Evolutionary conservation across 2,888 invertebrate genomes (phyloP).

Genomic region (Copidosoma aretas): DNA sequence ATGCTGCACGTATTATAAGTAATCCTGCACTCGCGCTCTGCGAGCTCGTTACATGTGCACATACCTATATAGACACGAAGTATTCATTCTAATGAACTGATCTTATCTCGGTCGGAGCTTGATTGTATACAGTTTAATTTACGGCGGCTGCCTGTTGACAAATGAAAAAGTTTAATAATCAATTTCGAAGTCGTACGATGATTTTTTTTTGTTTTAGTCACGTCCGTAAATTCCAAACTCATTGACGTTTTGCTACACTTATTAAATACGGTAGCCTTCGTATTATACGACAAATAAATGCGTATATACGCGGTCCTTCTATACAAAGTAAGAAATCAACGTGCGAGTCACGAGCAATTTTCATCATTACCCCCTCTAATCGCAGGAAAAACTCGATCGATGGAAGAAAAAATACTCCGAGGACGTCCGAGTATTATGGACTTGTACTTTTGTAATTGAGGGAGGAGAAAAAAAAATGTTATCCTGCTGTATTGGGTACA

Average conservation of each 20-base stretch:
- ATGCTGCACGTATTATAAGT: not conserved
- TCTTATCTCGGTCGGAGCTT: conserved; percentile 20
- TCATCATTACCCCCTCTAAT: not conserved
- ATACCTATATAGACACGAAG: conserved; percentile 1
- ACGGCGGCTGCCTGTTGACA: conserved; percentile 26
- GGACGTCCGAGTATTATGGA: not conserved
- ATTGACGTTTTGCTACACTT: not conserved
- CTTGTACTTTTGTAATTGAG: conserved; percentile 15
- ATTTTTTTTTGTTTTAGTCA: conserved; percentile 8
- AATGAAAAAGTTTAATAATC: conserved; percentile 26
- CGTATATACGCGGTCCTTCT: not conserved
- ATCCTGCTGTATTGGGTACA: conserved; percentile 1
- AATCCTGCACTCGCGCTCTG: not conserved
- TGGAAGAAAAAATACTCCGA: not conserved
- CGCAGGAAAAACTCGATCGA: not conserved
- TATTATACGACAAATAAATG: not conserved
- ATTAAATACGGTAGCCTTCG: not conserved
- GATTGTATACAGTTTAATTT: conserved; percentile 21
- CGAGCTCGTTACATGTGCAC: not conserved
- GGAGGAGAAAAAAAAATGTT: not conserved
- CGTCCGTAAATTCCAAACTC: conserved; percentile 6
- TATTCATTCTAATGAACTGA: conserved; percentile 29
- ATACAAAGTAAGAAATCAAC: not conserved
- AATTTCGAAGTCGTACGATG: conserved; percentile 15
- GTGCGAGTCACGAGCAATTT: not conserved